Conservation (phyloP, 2,113 vertebrate species). For the Stegastes partitus region DNA sequence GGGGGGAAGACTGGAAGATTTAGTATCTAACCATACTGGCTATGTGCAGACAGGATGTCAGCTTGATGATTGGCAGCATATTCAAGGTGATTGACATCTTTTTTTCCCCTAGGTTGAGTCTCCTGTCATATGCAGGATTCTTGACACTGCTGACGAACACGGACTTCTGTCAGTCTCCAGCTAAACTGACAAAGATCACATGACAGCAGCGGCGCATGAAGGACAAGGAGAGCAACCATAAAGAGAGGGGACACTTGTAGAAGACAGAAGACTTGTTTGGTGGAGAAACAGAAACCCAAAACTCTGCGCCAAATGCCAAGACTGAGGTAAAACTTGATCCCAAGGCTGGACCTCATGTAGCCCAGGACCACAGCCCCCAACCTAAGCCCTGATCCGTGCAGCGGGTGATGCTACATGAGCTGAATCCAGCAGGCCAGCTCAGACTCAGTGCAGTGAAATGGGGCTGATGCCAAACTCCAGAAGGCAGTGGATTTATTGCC, state of each 20-base stretch:
- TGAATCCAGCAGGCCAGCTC: not conserved
- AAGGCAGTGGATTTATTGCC: slow-evolving; percentile 24
- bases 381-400: not conserved
- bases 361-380: slow-evolving; percentile 4
- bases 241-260: slow-evolving; percentile 2
- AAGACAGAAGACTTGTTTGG: slow-evolving; percentile 11
- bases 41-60: not conserved
- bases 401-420: not conserved
- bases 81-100: not conserved
- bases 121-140: slow-evolving; percentile 97
- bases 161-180: slow-evolving; percentile 95
- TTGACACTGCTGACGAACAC: slow-evolving; percentile 96
- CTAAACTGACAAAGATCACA: slow-evolving; percentile 69
- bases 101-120: slow-evolving; percentile 90
- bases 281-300: slow-evolving; percentile 34
- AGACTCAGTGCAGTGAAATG: slow-evolving; percentile 13
- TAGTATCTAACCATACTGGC: not conserved
- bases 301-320: slow-evolving; percentile 48
- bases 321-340: slow-evolving; percentile 31
- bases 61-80: not conserved
- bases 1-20: no score
- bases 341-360: slow-evolving; percentile 51
- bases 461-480: slow-evolving; percentile 10
- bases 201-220: slow-evolving; percentile 16
- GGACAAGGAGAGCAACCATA: slow-evolving; percentile 6